These are phyloP conservation scores for Gavialis gangeticus DNA, from an alignment of 2,113 vertebrate species.

Conservation along the genomic window DNA sequence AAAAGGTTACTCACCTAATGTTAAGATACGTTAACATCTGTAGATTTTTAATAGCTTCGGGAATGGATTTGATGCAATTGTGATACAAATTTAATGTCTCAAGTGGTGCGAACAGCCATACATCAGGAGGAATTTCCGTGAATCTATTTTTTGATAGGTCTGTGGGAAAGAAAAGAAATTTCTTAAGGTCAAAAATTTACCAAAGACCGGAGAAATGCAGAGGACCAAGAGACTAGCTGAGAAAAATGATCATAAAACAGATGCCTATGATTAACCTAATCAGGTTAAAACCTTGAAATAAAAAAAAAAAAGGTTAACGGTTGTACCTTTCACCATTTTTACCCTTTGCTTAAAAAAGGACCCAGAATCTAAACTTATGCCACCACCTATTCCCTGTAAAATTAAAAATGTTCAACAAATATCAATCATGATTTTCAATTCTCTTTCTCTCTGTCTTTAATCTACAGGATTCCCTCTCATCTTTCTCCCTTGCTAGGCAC, in stretches of 20 bases:
- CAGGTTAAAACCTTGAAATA: background rate
- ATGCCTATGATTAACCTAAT: background rate
- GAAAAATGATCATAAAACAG: background rate
- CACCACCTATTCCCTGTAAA: background rate
- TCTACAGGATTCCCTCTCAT: background rate
- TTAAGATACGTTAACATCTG: slow-evolving; percentile 98
- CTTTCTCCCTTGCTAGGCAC: background rate
- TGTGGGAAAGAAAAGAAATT: slow-evolving; percentile 64
- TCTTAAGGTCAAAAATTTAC: slow-evolving; percentile 16
- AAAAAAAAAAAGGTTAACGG: background rate
- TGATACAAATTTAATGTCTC: slow-evolving; percentile 98
- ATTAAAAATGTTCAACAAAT: background rate
- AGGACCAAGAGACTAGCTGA: background rate
- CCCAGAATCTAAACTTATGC: background rate
- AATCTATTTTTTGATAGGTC: slow-evolving; percentile 98
- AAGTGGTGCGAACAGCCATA: slow-evolving; percentile 94
- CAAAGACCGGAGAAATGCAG: background rate
- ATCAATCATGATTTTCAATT: background rate
- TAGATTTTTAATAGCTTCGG: slow-evolving; percentile 95
- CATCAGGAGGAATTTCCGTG: slow-evolving; percentile 93
- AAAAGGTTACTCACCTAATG: slow-evolving; percentile 87
- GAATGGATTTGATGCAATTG: slow-evolving; percentile 97
- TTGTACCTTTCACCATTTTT: background rate
- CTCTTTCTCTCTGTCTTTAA: background rate
- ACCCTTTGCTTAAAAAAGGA: background rate